Percentiles rank a stretch among this genome's conserved stretches.
phyloP scores from a whole-genome alignment of 2,888 invertebrate species.

The Andrena trimmerana region DNA sequence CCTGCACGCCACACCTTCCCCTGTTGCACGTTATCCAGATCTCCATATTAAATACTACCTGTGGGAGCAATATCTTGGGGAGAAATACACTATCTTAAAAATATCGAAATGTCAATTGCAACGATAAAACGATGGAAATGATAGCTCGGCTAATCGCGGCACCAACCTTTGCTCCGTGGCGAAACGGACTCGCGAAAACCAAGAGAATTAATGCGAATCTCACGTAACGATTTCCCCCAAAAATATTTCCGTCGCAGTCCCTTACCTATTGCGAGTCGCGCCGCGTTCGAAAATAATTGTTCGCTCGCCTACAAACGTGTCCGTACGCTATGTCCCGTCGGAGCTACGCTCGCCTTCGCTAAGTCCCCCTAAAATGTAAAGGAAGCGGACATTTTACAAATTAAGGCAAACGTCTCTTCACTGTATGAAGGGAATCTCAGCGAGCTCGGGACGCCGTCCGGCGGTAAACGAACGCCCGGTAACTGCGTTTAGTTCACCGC shows the following conservation, averaged over 20 bases:
- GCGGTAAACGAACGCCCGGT: slow-evolving; percentile 45
- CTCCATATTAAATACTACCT: slow-evolving; percentile 47
- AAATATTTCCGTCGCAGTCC: slow-evolving; percentile 53
- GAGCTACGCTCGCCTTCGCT: slow-evolving; percentile 40
- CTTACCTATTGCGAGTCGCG: slow-evolving; percentile 47
- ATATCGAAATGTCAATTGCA: background rate
- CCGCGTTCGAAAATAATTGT: slow-evolving; percentile 54
- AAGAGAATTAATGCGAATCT: slow-evolving; percentile 11
- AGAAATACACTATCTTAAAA: slow-evolving; percentile 38
- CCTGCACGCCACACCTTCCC: slow-evolving; percentile 20
- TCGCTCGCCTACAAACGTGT: slow-evolving; percentile 50
- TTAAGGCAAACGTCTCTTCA: slow-evolving; percentile 55
- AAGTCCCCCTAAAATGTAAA: slow-evolving; percentile 43
- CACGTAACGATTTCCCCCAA: slow-evolving; percentile 46
- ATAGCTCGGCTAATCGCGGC: background rate
- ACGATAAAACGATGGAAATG: background rate
- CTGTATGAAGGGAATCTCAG: slow-evolving; percentile 45
- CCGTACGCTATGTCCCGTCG: slow-evolving; percentile 27
- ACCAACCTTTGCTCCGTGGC: background rate
- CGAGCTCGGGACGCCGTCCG: slow-evolving; percentile 30
- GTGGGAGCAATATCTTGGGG: slow-evolving; percentile 49
- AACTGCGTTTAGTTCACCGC: slow-evolving; percentile 25
- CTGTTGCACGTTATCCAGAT: slow-evolving; percentile 56
- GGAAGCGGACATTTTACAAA: slow-evolving; percentile 53
- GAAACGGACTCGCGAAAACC: background rate